Percentiles rank a stretch among this genome's conserved stretches.
These are phyloP conservation scores for Platysternon megacephalum DNA, from an alignment of 2,113 vertebrate genomes.

Conservation along the genomic window DNA sequence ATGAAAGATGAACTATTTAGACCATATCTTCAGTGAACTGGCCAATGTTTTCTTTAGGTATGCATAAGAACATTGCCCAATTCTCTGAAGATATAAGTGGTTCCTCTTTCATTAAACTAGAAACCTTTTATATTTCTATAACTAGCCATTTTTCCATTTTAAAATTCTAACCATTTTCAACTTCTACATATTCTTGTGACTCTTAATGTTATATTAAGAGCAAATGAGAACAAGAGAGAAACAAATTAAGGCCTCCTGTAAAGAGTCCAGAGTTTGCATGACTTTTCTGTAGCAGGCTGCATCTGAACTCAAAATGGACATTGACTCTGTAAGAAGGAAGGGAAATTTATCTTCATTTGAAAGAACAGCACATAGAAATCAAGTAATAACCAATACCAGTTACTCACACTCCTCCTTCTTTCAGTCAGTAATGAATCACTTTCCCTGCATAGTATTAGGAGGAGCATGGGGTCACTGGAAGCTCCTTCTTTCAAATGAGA, in stretches of 20 bases:
- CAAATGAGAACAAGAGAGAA: conserved; percentile 21
- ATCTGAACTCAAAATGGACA: conserved; percentile 46
- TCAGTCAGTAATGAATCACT: conserved; percentile 44
- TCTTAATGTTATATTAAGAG: conserved; percentile 2
- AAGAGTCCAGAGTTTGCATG: conserved; percentile 1
- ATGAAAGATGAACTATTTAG: not conserved
- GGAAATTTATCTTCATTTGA: not conserved
- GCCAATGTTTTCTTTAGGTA: not conserved
- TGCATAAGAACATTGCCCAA: not conserved
- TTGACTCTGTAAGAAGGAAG: not conserved
- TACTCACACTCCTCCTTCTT: not conserved
- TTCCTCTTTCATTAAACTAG: not conserved
- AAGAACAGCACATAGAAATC: conserved; percentile 19
- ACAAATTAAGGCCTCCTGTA: conserved; percentile 30
- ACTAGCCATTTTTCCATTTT: not conserved
- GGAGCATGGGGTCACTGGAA: not conserved
- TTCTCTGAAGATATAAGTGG: not conserved
- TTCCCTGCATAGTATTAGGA: not conserved
- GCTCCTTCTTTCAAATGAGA: conserved; percentile 15
- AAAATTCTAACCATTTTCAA: not conserved
- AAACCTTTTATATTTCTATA: not conserved
- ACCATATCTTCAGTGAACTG: not conserved
- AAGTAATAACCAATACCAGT: conserved; percentile 29
- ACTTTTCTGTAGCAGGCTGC: conserved; percentile 43
- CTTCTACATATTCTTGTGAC: not conserved